Percentiles rank a stretch among this genome's conserved stretches.
These are phyloP conservation scores for Sminthurides aquaticus DNA, from an alignment of 2,888 invertebrate genomes.

Conservation along the genomic window DNA sequence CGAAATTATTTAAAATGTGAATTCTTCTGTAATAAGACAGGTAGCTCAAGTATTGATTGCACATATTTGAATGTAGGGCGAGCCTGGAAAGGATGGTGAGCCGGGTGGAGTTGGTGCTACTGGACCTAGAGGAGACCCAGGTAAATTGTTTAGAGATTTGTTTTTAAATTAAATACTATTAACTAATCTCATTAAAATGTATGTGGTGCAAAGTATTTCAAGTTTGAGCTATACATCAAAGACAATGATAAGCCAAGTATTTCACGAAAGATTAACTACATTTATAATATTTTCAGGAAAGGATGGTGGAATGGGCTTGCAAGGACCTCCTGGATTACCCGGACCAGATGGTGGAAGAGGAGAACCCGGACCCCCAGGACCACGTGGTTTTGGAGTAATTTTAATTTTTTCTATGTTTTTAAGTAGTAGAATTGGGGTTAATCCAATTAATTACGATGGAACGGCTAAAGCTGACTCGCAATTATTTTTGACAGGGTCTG, in stretches of 20 bases:
- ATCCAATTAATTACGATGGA: neutral
- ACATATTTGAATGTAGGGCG: too few relatives aligned
- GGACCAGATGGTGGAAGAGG: constrained; percentile 71
- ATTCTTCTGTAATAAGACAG: too few relatives aligned
- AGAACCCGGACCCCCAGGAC: constrained; percentile 65
- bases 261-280: too few relatives aligned
- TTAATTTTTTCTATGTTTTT: constrained; percentile 17
- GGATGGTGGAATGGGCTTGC: constrained; percentile 49
- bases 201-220: too few relatives aligned
- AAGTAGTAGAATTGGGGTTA: neutral
- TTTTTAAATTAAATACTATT: too few relatives aligned
- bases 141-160: too few relatives aligned
- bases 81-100: constrained; percentile 69
- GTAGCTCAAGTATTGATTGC: neutral
- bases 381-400: constrained; percentile 68
- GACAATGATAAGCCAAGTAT: too few relatives aligned
- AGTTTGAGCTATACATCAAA: too few relatives aligned
- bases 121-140: constrained; percentile 68
- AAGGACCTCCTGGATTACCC: constrained; percentile 57
- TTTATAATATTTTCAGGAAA: too few relatives aligned
- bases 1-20: too few relatives aligned
- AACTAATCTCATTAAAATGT: too few relatives aligned
- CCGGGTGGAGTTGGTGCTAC: constrained; percentile 65
- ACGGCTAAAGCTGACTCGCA: neutral
- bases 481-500: constrained; percentile 53